Evolutionary conservation across 2,113 vertebrate species (phyloP).

Genomic region (Terrapene triunguis): DNA sequence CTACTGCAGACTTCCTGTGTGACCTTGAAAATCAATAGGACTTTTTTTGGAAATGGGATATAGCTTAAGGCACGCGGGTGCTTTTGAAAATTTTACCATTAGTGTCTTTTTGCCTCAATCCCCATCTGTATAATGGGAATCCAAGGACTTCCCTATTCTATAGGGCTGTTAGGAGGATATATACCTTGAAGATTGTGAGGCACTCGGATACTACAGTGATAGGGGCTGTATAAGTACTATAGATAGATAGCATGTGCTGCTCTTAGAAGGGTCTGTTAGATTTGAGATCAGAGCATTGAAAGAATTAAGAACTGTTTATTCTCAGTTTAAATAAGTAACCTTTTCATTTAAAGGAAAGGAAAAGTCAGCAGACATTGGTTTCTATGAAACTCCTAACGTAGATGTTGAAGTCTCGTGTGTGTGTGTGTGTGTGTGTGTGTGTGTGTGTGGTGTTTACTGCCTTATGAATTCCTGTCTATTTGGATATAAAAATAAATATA

Average conservation of each 20-base stretch:
- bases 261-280: neutral
- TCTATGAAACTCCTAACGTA: neutral
- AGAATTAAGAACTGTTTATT: neutral
- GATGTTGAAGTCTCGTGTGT: neutral
- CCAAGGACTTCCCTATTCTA: neutral
- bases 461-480: constrained; percentile 65
- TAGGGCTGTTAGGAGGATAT: neutral
- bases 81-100: neutral
- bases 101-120: neutral
- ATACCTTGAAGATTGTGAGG: neutral
- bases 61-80: neutral
- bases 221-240: neutral
- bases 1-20: neutral
- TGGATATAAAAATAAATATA: constrained; percentile 55
- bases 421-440: constrained; percentile 10
- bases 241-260: neutral
- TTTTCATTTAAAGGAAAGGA: neutral
- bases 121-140: constrained; percentile 16
- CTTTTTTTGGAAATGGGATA: neutral
- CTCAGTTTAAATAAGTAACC: neutral
- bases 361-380: neutral
- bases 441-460: constrained; percentile 55
- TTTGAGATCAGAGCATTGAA: neutral
- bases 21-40: neutral
- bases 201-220: neutral